These are phyloP conservation scores for Tonatia bakeri DNA, from an alignment of 2,113 vertebrate genomes.

Conservation along the genomic window DNA sequence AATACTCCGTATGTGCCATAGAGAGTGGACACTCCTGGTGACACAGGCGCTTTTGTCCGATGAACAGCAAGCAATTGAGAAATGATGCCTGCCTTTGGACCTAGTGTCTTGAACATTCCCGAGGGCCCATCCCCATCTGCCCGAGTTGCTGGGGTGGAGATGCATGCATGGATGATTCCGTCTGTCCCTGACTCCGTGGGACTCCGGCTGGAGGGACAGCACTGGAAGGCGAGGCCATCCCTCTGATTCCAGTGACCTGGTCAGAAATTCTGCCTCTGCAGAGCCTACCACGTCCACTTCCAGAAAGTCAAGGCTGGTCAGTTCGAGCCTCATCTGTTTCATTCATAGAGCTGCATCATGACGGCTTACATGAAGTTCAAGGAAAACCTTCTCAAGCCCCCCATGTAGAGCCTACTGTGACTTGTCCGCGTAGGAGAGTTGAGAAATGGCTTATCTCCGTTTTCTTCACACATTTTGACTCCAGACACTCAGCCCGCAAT, in stretches of 20 bases:
- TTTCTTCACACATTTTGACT: background rate
- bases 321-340: background rate
- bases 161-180: background rate
- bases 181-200: background rate
- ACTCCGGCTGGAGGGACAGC: background rate
- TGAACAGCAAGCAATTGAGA: background rate
- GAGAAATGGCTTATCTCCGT: background rate
- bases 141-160: background rate
- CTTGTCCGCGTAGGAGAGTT: background rate
- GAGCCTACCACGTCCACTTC: background rate
- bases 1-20: background rate
- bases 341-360: background rate
- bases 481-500: background rate
- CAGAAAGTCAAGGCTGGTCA: background rate
- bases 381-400: background rate
- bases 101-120: background rate
- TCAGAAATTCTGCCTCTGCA: background rate
- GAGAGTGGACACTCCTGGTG: too few relatives aligned
- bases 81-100: background rate
- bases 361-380: background rate
- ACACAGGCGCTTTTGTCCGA: background rate
- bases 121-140: background rate
- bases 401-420: background rate
- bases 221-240: background rate
- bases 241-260: background rate